Evolutionary conservation across 2,797 vertebrate species (phyloP), one percentile per base, ranked within the genome.

Genomic region (Crypturellus tataupa): DNA sequence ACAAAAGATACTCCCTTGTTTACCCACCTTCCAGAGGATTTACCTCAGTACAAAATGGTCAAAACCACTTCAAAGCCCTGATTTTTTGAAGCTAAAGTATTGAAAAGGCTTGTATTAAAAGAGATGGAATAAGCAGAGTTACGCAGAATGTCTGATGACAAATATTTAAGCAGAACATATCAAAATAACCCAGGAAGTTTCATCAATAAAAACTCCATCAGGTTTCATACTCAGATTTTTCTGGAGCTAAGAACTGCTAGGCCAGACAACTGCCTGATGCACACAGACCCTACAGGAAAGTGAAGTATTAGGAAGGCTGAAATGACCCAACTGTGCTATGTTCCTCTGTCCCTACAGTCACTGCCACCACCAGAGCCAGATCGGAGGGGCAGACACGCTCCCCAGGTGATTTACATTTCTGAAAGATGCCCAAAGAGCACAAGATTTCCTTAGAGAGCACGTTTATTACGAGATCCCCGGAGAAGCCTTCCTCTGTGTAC

Each of bases 401-500:
- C 35, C 21, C 47, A 71, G 27, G 12, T 9, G 19, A 18, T 79
- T 83, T 72, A 67, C 42, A 47, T 51, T 29, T 64, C 47, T 70
- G 68, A 92, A 90, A 72, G 0, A 0, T 47, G 79, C 37, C 88
- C 72, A 59, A 51, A 87, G 44, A 78, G 24, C 68, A 64, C 40
- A 5, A 59, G 15, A 51, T 62, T 72, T 93, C 79, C 55, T 51
- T 59, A 65, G 16, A 44, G 49, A 55, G 17, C 42, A 8, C 53
- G 46, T 67, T 92, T 69, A 69, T 11, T 42, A 83, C 59, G 27
- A 89, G 49, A 65, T 58, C 55, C 62, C 80, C 59, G 0, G 10
- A 87, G 56, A 91, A 88, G 14, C 69, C 10, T 46, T 88, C 77
- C 47, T 70, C 65, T 89, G 63, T 80, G 42, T 55, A 78, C 67